phyloP scores from a whole-genome alignment of 2,797 vertebrate species.

The Thamnophis elegans region DNA sequence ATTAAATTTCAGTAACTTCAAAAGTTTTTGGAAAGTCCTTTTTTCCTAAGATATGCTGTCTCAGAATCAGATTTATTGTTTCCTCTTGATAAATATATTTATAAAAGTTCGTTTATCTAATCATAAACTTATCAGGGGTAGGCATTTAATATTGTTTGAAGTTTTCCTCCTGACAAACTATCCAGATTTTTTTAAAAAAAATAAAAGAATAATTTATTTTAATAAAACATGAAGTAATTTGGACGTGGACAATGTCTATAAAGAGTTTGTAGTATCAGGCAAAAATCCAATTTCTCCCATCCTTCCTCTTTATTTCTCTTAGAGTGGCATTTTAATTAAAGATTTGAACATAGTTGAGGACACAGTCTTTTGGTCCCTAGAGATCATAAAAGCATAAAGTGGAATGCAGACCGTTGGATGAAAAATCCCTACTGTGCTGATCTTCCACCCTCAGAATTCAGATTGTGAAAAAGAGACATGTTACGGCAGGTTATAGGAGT shows the following conservation, averaged over 20 bases:
- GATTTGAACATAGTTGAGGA: not conserved
- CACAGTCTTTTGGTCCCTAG: not conserved
- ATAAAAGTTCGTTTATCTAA: not conserved
- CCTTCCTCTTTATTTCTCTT: not conserved
- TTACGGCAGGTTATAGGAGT: not conserved
- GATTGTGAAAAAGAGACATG: not conserved
- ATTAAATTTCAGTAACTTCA: not conserved
- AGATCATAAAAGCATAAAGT: not conserved
- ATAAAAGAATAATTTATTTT: not conserved
- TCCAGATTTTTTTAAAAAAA: slow-evolving; percentile 17
- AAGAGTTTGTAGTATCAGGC: not conserved
- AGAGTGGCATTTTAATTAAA: not conserved
- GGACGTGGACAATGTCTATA: not conserved
- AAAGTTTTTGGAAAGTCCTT: not conserved
- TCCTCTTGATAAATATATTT: not conserved
- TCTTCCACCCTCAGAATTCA: not conserved
- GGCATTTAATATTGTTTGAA: not conserved
- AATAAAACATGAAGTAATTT: not conserved
- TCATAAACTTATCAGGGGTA: not conserved
- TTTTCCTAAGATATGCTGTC: not conserved
- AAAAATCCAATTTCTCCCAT: not conserved
- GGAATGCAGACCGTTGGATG: not conserved
- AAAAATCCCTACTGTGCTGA: not conserved
- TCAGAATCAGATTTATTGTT: not conserved
- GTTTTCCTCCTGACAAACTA: not conserved